Percentiles rank a stretch among this genome's conserved stretches.
Conservation (phyloP, 2,797 vertebrate species). For the Petrocephalus sullivani region DNA sequence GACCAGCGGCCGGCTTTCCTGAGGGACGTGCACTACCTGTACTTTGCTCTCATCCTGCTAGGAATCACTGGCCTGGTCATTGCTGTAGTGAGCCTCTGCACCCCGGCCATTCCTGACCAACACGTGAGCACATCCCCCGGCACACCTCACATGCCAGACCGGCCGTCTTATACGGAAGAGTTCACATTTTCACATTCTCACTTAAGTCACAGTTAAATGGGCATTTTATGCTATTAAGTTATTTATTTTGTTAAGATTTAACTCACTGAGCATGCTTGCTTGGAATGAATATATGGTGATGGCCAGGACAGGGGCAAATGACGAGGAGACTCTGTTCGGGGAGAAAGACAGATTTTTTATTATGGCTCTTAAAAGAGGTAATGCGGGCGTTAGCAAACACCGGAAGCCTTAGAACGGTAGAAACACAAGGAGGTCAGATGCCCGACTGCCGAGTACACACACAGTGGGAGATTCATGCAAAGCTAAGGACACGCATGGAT, state of each 20-base stretch:
- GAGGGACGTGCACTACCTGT: slow-evolving; percentile 83
- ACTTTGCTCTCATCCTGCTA: slow-evolving; percentile 86
- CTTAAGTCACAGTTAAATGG: not conserved
- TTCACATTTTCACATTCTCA: not conserved
- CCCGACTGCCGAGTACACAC: no score
- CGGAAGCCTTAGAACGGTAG: no score
- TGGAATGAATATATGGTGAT: not conserved
- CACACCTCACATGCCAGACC: not conserved
- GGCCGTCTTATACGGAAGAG: not conserved
- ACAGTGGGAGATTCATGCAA: no score
- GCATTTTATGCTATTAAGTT: not conserved
- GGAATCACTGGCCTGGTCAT: slow-evolving; percentile 64
- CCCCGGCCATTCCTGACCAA: slow-evolving; percentile 69
- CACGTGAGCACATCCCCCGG: slow-evolving; percentile 62
- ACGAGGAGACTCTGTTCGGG: no score
- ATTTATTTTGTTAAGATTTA: not conserved
- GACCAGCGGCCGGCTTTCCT: slow-evolving; percentile 74
- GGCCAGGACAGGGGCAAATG: no score
- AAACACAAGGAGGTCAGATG: no score
- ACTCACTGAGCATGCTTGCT: not conserved
- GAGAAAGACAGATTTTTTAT: no score
- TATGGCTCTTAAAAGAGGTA: no score
- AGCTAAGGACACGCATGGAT: no score
- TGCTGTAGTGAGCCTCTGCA: slow-evolving; percentile 69
- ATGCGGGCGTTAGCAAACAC: no score